Conservation (phyloP, 2,113 vertebrate species). For the Pholis gunnellus region DNA sequence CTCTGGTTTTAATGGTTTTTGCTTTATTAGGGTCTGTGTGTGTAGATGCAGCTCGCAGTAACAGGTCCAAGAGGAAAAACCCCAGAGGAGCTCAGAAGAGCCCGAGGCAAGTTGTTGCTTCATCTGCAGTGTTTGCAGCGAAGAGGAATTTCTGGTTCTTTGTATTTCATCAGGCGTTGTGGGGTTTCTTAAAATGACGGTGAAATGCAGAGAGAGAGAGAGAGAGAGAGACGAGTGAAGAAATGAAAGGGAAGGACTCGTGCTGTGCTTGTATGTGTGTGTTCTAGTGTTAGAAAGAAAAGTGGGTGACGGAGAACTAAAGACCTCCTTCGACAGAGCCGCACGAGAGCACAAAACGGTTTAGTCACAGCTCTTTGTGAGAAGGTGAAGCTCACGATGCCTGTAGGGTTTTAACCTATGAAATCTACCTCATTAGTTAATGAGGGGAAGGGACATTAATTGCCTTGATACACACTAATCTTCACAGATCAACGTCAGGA, state of each 20-base stretch:
- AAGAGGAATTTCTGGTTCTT: slow-evolving; percentile 8
- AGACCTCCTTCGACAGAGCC: neutral
- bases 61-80: slow-evolving; percentile 53
- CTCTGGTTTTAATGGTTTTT: slow-evolving; percentile 64
- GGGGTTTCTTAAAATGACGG: slow-evolving; percentile 33
- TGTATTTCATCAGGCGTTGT: slow-evolving; percentile 34
- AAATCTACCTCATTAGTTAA: slow-evolving; percentile 15
- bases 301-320: neutral
- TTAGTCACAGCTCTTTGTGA: slow-evolving; percentile 8
- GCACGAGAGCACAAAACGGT: slow-evolving; percentile 39
- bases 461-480: neutral
- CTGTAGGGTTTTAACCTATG: neutral
- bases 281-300: slow-evolving; percentile 13
- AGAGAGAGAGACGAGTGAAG: neutral
- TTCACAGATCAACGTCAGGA: neutral
- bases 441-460: neutral
- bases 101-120: slow-evolving; percentile 46
- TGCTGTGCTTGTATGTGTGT: slow-evolving; percentile 33
- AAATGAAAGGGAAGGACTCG: neutral
- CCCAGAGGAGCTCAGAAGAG: slow-evolving; percentile 61
- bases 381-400: slow-evolving; percentile 9
- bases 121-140: slow-evolving; percentile 39
- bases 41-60: slow-evolving; percentile 44
- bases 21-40: slow-evolving; percentile 64
- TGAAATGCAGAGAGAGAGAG: neutral